Percentiles rank a stretch among this genome's conserved stretches.
These are phyloP conservation scores for Engraulis encrasicolus DNA, from an alignment of 2,113 vertebrate species.

Conservation along the genomic window DNA sequence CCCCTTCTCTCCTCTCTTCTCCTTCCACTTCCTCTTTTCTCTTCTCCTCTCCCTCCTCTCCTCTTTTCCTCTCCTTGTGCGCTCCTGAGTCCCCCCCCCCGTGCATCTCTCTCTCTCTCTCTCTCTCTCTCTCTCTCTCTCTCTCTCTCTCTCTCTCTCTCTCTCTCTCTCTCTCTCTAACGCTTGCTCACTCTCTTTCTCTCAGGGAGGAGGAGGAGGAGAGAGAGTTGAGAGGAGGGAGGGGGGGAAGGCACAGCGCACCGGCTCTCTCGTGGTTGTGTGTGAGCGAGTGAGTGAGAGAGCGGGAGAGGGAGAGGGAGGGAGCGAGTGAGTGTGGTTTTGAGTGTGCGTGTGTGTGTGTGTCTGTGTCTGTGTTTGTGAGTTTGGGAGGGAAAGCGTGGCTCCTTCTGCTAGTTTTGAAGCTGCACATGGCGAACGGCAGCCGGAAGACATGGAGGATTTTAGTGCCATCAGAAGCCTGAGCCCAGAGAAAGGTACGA, in stretches of 20 bases:
- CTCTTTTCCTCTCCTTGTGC: background rate
- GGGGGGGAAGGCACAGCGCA: too few relatives aligned
- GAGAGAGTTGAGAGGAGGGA: too few relatives aligned
- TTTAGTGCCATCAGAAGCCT: background rate
- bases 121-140: background rate
- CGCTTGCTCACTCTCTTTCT: background rate
- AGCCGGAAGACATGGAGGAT: background rate
- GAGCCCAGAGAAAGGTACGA: conserved; percentile 13
- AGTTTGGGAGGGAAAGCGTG: background rate
- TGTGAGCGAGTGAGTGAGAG: background rate
- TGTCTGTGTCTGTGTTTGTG: background rate
- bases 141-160: background rate
- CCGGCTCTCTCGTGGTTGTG: background rate
- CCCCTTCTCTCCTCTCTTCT: too few relatives aligned
- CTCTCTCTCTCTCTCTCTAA: too few relatives aligned
- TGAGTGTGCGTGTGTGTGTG: background rate
- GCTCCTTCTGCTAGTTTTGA: conserved; percentile 6
- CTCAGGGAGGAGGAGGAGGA: background rate
- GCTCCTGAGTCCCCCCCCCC: background rate
- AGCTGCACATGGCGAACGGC: background rate
- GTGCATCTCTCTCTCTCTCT: background rate
- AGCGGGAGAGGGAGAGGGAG: background rate
- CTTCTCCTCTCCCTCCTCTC: background rate
- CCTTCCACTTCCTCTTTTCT: too few relatives aligned
- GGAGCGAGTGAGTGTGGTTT: too few relatives aligned